phyloP scores from a whole-genome alignment of 92 coral and sea anemone species.

The Parazoanthus darwini region DNA sequence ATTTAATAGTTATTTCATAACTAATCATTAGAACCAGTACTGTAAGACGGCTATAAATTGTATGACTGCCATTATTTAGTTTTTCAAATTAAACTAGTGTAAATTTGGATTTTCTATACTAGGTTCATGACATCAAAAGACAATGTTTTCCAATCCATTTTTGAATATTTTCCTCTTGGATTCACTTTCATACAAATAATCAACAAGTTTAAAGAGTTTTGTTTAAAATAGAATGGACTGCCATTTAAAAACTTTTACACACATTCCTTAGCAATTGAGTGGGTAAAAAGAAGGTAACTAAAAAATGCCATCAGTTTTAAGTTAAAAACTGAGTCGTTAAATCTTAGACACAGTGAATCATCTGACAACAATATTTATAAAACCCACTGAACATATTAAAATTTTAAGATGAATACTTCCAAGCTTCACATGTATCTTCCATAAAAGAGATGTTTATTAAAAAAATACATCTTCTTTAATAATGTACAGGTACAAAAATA shows the following conservation, averaged over 20 bases:
- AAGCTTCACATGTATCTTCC: neutral
- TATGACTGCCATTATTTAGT: neutral
- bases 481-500: neutral
- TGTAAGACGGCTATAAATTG: neutral
- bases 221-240: neutral
- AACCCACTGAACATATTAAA: neutral
- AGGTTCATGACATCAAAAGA: neutral
- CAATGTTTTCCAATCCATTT: neutral
- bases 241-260: neutral
- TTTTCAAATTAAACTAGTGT: neutral
- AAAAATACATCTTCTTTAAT: neutral
- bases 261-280: neutral
- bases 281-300: neutral
- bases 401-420: slow-evolving; percentile 1
- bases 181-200: neutral
- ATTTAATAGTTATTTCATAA: neutral
- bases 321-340: neutral
- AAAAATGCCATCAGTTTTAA: neutral
- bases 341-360: neutral
- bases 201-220: neutral
- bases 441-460: neutral
- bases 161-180: slow-evolving; percentile 4
- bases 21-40: neutral
- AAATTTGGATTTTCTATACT: neutral
- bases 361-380: neutral